Evolutionary conservation across 35 echinoderm and acorn worm species (phyloP), one percentile per base, ranked within the genome.

Genomic region (Holothuria glaberrima): DNA sequence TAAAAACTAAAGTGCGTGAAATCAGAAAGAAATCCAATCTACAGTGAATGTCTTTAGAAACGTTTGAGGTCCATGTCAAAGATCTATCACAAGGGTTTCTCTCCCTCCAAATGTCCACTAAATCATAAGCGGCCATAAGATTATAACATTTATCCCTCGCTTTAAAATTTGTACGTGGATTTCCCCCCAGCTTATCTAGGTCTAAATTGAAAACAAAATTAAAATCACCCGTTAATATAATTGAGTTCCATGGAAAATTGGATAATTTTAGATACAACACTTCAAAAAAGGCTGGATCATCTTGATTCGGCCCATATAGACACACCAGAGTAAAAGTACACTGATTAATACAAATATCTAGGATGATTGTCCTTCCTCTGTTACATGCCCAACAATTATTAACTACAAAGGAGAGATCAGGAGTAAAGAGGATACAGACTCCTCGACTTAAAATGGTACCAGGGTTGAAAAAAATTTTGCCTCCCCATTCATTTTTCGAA

Each of bases 201-300:
- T 69, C 31, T 69, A 69, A 6, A 25, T 69, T 69, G 21, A 69
- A 69, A 24, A 69, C 66, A 33, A 69, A 69, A 33, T 69, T 69
- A 18, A 69, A 69, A 20, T 69, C 66, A 10, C 66, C 66, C 21
- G 25, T 20, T 1, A 69, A 0, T 13, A 69, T 20, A 25, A 69
- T 24, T 0, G 5, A 48, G 19, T 77, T 19, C 5, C 33, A 77
- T 17, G 73, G 22, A 18, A 77, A 77, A 18, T 48, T 44, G 18
- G 12, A 1, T 6, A 77, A 36, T 18, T 77, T 34, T 17, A 38
- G 0, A 18, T n/a, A 4, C 12, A 77, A 12, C 10, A 38, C 17
- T 17, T 77, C 73, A 77, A 77, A 77, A 77, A 77, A 77, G 2
- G 73, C 12, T 19, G 73, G 33, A 12, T 34, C 41, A 44, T 77